phyloP scores from a whole-genome alignment of 2,888 invertebrate genomes.

The Argyresthia albistria region DNA sequence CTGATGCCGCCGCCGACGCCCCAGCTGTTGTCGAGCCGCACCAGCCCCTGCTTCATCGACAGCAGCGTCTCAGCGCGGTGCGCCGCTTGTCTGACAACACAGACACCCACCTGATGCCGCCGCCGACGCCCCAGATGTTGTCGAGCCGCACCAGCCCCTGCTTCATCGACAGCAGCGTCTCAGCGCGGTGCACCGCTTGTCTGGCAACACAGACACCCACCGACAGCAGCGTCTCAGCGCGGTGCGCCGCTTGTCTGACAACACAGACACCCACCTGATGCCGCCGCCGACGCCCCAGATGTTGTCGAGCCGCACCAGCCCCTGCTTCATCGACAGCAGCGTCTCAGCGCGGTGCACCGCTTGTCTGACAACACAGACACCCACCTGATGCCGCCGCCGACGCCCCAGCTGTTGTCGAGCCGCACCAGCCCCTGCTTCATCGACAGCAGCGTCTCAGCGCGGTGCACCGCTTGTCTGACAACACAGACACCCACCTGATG shows the following conservation, averaged over 20 bases:
- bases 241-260: conserved; percentile 75
- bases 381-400: conserved; percentile 85
- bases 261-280: too few relatives aligned
- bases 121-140: conserved; percentile 95
- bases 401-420: conserved; percentile 95
- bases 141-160: conserved; percentile 90
- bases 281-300: conserved; percentile 97
- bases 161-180: conserved; percentile 85
- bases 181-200: conserved; percentile 79
- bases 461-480: conserved; percentile 77
- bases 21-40: conserved; percentile 94
- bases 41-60: conserved; percentile 91
- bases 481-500: conserved; percentile 68
- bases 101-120: conserved; percentile 78
- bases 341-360: conserved; percentile 82
- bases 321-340: conserved; percentile 88
- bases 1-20: conserved; percentile 91
- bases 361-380: conserved; percentile 71
- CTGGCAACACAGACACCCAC: conserved; percentile 57
- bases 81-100: conserved; percentile 78
- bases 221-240: conserved; percentile 84
- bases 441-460: conserved; percentile 83
- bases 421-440: conserved; percentile 93
- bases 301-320: conserved; percentile 89
- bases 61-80: conserved; percentile 83